These are phyloP conservation scores for Seladonia tumulorum DNA, from an alignment of 2,888 invertebrate species.

Conservation along the genomic window DNA sequence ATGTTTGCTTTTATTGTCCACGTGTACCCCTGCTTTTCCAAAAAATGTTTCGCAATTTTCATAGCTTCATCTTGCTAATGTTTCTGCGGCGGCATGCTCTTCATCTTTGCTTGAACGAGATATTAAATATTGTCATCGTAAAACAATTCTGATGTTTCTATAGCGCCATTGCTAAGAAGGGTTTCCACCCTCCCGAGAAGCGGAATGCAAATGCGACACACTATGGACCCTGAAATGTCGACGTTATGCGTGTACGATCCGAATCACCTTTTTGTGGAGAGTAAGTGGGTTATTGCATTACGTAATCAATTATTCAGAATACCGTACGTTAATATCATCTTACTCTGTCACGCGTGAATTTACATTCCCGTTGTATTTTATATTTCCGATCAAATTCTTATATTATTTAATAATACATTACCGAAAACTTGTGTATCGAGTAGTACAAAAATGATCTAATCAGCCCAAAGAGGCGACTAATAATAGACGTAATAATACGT, in stretches of 20 bases:
- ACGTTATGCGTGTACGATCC: conserved; percentile 74
- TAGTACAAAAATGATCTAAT: too few species aligned
- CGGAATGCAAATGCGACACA: conserved; percentile 78
- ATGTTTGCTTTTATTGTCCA: background rate
- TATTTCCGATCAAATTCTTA: background rate
- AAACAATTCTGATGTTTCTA: conserved; percentile 65
- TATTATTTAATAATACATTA: background rate
- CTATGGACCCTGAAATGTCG: conserved; percentile 77
- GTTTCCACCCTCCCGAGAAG: conserved; percentile 76
- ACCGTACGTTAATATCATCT: background rate
- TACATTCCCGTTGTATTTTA: background rate
- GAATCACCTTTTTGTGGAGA: conserved; percentile 73
- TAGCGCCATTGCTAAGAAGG: conserved; percentile 80
- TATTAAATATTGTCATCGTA: conserved; percentile 21
- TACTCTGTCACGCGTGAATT: background rate
- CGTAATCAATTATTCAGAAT: background rate
- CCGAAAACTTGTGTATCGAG: background rate
- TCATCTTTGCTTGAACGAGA: conserved; percentile 22
- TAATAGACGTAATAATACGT: too few species aligned
- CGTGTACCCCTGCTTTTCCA: too few species aligned
- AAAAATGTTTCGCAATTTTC: background rate
- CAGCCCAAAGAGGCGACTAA: too few species aligned
- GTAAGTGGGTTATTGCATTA: conserved; percentile 71
- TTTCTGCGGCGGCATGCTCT: conserved; percentile 14
- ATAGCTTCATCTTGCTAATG: background rate